These are phyloP conservation scores for Ectropis crepuscularia DNA, from an alignment of 2,888 invertebrate species.

Conservation along the genomic window DNA sequence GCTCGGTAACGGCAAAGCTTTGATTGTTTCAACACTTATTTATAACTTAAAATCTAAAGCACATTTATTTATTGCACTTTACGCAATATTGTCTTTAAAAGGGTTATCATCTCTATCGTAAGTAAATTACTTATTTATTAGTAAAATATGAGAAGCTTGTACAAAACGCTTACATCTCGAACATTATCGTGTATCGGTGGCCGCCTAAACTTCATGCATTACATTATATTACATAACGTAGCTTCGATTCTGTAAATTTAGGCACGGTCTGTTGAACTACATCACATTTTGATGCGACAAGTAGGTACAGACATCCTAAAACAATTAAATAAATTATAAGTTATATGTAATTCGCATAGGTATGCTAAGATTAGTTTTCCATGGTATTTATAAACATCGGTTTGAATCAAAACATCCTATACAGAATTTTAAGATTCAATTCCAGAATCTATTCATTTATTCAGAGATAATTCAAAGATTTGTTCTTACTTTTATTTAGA, in stretches of 20 bases:
- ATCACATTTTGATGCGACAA: slow-evolving; percentile 7
- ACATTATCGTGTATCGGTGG: slow-evolving; percentile 16
- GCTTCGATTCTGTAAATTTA: slow-evolving; percentile 8
- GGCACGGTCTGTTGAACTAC: slow-evolving; percentile 4
- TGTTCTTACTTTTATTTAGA: too few species aligned
- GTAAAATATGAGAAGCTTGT: slow-evolving; percentile 17
- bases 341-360: not conserved
- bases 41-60: slow-evolving; percentile 53
- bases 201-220: slow-evolving; percentile 17
- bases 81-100: slow-evolving; percentile 63
- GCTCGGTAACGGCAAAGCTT: slow-evolving; percentile 47
- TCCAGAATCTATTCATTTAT: too few species aligned
- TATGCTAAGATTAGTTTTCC: too few species aligned
- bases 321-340: not conserved
- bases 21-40: slow-evolving; percentile 17
- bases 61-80: slow-evolving; percentile 68
- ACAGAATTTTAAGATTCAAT: too few species aligned
- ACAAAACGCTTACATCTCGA: slow-evolving; percentile 11
- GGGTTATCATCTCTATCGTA: slow-evolving; percentile 18
- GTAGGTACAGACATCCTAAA: not conserved
- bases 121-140: slow-evolving; percentile 16
- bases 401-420: too few species aligned
- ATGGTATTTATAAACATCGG: too few species aligned
- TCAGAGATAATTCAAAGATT: too few species aligned
- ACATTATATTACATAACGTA: slow-evolving; percentile 25